Evolutionary conservation across 2,888 invertebrate species (phyloP), one percentile per base, ranked within the genome.

Genomic region (Conops quadrifasciatus): DNA sequence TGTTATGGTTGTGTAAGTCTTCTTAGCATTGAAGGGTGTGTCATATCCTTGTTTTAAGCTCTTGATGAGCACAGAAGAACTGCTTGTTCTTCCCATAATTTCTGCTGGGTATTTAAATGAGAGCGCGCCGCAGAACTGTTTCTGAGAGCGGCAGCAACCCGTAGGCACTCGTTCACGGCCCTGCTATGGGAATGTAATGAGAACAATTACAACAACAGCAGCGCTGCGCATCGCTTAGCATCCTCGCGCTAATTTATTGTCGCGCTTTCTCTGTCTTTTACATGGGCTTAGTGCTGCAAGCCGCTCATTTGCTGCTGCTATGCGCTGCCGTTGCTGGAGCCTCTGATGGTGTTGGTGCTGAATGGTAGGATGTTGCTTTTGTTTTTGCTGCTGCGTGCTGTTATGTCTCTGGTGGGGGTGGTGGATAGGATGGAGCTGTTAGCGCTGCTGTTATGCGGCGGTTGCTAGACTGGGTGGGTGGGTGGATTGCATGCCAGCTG

Each of bases 11-110:
- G n/a, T n/a, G n/a, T n/a, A n/a, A n/a, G n/a, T n/a, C n/a, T n/a
- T n/a, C n/a, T n/a, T n/a, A n/a, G n/a, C n/a, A n/a, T n/a, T 24
- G 26, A 58, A 67, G 67, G 67, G 67, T 67, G 67, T 67, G 67
- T 56, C 67, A 58, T 58, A 58, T 36, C 43, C 24, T 45, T 67
- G 58, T 58, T 58, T 49, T 65, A 30, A 51, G 65, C 51, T 65
- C n/a, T 51, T 65, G 65, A 65, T 53, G 30, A 51, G 65, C 65
- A 51, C 19, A 16, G 36, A 16, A 26, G 19, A n/a, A n/a, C 53
- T 21, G 56, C n/a, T n/a, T n/a, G n/a, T n/a, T n/a, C 53, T 43
- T 21, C 56, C 19, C 53, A 56, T 67, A 43, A 56, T 43, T 67
- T 67, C 16, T n/a, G n/a, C n/a, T n/a, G n/a, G 58, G 24, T 58